Conservation (phyloP, 2,113 vertebrate genomes). For the Pachyramphus minor region DNA sequence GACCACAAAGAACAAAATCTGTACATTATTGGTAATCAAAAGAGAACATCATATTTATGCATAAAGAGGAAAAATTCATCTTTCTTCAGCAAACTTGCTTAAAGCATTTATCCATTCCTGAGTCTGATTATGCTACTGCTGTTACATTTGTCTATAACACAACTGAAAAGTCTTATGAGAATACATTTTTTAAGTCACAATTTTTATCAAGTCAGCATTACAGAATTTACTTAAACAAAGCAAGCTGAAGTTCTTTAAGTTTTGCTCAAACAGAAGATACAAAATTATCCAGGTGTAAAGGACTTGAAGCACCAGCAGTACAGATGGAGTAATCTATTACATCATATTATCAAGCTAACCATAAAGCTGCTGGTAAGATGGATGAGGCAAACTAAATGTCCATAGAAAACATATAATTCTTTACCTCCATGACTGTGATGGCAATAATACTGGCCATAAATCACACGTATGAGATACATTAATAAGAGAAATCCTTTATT, state of each 20-base stretch:
- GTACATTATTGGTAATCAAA: not conserved
- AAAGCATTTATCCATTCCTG: not conserved
- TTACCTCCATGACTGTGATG: not conserved
- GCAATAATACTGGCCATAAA: not conserved
- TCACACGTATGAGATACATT: not conserved
- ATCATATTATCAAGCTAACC: not conserved
- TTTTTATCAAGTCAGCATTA: not conserved
- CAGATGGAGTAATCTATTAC: not conserved
- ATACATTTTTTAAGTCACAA: not conserved
- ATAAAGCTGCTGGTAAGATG: not conserved
- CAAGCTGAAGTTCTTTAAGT: not conserved
- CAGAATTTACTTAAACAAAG: not conserved
- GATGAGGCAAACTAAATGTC: not conserved
- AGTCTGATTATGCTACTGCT: not conserved
- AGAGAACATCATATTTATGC: not conserved
- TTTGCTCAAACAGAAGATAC: not conserved
- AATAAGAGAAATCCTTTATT: not conserved
- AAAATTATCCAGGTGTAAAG: not conserved
- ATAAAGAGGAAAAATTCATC: not conserved
- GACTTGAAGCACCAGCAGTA: not conserved
- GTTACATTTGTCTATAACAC: not conserved
- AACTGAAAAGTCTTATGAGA: not conserved
- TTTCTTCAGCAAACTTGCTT: not conserved
- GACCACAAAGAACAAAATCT: not conserved
- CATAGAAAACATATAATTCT: not conserved